Base-by-base conservation (phyloP, 2,797 vertebrate species). In the Psittacula derbiana region DNA sequence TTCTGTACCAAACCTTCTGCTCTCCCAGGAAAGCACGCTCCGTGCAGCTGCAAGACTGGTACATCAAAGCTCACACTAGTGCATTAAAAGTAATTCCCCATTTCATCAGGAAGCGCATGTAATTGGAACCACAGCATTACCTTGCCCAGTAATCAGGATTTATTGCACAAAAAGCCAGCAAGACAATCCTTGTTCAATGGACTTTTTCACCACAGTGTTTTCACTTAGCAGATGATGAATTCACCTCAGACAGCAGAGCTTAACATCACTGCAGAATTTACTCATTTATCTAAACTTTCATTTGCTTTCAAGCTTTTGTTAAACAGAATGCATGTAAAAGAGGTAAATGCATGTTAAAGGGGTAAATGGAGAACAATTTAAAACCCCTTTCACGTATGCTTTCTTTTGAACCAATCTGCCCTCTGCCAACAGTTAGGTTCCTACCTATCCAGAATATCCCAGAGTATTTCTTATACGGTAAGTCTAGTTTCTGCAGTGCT, bases 181-280 rank as follows among this genome's bases (percentile, higher is more conserved):
- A 86, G 69, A 43, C 80, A 91, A 82, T 62, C 70, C 80, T 74
- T 21, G 14, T 64, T 88, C 81, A 55, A 87, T 94, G 92, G 96
- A 93, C 80, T 95, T 97, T 97, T 95, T 96, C 82, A 96, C 95
- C 95, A 96, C 90, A 95, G 93, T 28, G 21, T 78, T 95, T 81
- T 84, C 69, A 75, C 61, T 88, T 62, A 79, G 61, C 53, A 87
- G 60, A 88, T 49, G 47, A 92, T 4, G 8, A 69, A 88, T 92
- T 81, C 47, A 80, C 67, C 55, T 81, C 27, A 28, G 24, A 49
- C 13, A 69, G 50, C n/a, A 69, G 36, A 88, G 23, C 38, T 86
- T 50, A 70, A 40, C 4, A 8, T 49, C 49, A 80, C 76, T 81
- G 82, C 66, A 92, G 57, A 81, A 75, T 72, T 66, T 20, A 10